These are phyloP conservation scores for Paracentrotus lividus DNA, from an alignment of 53 echinoderm and acorn worm genomes.

Conservation along the genomic window DNA sequence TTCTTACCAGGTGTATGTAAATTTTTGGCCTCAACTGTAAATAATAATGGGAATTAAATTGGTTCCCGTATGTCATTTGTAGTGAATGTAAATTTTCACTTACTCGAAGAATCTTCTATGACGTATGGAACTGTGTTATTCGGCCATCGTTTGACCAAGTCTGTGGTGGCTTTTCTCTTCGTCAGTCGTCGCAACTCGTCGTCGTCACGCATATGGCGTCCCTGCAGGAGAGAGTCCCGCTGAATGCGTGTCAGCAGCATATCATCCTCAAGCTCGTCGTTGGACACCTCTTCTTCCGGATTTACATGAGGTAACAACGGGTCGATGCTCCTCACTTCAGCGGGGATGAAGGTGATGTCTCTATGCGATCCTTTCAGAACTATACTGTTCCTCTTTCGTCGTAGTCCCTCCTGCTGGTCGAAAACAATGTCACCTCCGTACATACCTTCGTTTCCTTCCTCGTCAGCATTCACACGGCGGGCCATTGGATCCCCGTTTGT, in stretches of 20 bases:
- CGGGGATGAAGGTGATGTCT: background rate
- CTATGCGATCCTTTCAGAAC: background rate
- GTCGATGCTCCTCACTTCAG: background rate
- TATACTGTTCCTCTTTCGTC: background rate
- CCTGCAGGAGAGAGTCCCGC: background rate
- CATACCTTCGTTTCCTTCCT: background rate
- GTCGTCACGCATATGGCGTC: too few species aligned
- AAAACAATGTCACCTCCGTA: slow-evolving; percentile 42
- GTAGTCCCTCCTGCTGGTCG: background rate
- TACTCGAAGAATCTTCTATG: slow-evolving; percentile 10
- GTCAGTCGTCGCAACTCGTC: background rate
- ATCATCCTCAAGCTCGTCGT: slow-evolving; percentile 14
- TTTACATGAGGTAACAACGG: background rate
- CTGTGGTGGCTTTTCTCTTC: slow-evolving; percentile 54
- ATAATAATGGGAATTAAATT: too few species aligned
- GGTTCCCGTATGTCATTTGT: too few species aligned
- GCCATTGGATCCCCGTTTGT: background rate
- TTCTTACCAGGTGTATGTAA: too few species aligned
- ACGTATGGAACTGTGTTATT: slow-evolving; percentile 19
- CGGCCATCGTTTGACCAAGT: slow-evolving; percentile 52
- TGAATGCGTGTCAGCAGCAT: slow-evolving; percentile 38
- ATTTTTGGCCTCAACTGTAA: too few species aligned
- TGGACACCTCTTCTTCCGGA: background rate
- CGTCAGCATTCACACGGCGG: background rate
- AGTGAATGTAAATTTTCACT: background rate